A percentile compares a stretch with the other conserved stretches of the same genome.
Conservation (phyloP, 2,113 vertebrate genomes). For the mouse (Mus musculus) region GRCm39 chr11:76013501-76014000, state of each 20-base stretch:
- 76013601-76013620: constrained; percentile 82
- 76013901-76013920: background rate
- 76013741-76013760: constrained; percentile 87
- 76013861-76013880: background rate
- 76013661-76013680: constrained; percentile 66
- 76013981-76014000: constrained; percentile 47
- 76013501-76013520: constrained; percentile 41
- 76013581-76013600: constrained; percentile 81
- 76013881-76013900: constrained; percentile 61
- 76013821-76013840: constrained; percentile 66
- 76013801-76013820: constrained; percentile 69
- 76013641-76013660: constrained; percentile 79
- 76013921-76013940: constrained; percentile 57
- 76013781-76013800: constrained; percentile 65
- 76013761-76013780: constrained; percentile 79
- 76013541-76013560: constrained; percentile 41
- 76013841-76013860: background rate
- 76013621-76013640: constrained; percentile 81
- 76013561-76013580: constrained; percentile 71
- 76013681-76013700: constrained; percentile 84
- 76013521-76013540: constrained; percentile 65
- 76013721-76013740: constrained; percentile 78
- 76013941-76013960: constrained; percentile 2
- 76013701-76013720: constrained; percentile 78
- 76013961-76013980: constrained; percentile 29